Evolutionary conservation across 2,888 invertebrate genomes (phyloP).

Genomic region (Caenorhabditis sinica): DNA sequence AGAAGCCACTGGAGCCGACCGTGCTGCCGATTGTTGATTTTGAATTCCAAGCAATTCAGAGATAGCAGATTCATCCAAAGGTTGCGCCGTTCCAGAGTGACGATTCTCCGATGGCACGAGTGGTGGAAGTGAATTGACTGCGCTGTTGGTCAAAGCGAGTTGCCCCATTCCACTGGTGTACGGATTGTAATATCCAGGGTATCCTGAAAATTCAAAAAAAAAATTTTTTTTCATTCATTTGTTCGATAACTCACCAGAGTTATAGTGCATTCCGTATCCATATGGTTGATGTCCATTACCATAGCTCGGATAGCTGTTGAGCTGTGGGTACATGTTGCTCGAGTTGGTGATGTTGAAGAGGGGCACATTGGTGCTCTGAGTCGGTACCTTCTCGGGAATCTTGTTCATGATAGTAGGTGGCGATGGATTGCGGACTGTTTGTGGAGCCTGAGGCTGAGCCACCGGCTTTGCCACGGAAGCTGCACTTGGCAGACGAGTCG

Average conservation of each 20-base stretch:
- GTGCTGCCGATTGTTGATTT: constrained; percentile 4
- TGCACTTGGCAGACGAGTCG: constrained; percentile 40
- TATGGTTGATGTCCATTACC: constrained; percentile 27
- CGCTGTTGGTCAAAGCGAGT: constrained; percentile 36
- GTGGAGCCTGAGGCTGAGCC: not conserved
- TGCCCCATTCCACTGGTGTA: constrained; percentile 50
- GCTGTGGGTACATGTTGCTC: constrained; percentile 40
- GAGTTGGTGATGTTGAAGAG: constrained; percentile 66
- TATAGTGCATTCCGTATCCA: constrained; percentile 36
- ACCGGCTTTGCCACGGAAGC: constrained; percentile 17
- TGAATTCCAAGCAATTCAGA: constrained; percentile 42
- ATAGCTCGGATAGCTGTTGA: constrained; percentile 42
- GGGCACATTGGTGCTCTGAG: constrained; percentile 49
- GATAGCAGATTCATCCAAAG: constrained; percentile 51
- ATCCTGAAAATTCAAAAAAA: not conserved
- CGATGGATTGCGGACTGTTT: constrained; percentile 4
- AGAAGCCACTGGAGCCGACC: not conserved
- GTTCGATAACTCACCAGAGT: not conserved
- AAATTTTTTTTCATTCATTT: too few relatives aligned
- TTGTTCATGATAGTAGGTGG: constrained; percentile 20
- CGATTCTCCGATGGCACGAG: constrained; percentile 43
- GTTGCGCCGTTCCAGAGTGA: constrained; percentile 32
- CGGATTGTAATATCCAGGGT: constrained; percentile 37
- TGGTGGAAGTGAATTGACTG: constrained; percentile 35
- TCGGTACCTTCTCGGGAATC: constrained; percentile 10